Conservation (phyloP, 2,888 invertebrate species). For the Asteroscopus sphinx region DNA sequence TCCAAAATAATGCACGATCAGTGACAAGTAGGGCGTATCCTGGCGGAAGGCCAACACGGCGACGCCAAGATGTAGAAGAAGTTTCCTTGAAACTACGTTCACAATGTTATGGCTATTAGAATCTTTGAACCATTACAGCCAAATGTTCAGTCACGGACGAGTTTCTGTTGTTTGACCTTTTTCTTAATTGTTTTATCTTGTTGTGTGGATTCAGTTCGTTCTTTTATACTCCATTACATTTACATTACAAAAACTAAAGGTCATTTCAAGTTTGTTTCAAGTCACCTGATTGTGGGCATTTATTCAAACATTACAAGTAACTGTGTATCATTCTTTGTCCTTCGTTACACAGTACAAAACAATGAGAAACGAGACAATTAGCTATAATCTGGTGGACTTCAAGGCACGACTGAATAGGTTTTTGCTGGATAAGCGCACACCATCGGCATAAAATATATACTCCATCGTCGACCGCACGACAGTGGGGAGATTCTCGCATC, state of each 20-base stretch:
- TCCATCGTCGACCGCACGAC: no score
- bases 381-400: no score
- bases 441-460: no score
- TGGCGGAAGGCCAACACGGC: constrained; percentile 35
- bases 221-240: constrained; percentile 12
- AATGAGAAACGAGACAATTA: no score
- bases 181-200: not conserved
- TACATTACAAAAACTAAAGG: not conserved
- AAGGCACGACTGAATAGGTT: no score
- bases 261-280: no score
- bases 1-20: constrained; percentile 30
- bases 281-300: no score
- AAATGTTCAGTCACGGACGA: constrained; percentile 5
- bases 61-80: constrained; percentile 34
- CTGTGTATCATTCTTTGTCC: no score
- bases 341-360: no score
- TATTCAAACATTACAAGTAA: no score
- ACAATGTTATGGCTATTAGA: constrained; percentile 9
- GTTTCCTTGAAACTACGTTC: constrained; percentile 7
- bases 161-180: constrained; percentile 14
- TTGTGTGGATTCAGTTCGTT: constrained; percentile 5
- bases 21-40: constrained; percentile 26
- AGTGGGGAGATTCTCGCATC: no score
- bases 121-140: constrained; percentile 2
- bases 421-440: no score